phyloP scores from a whole-genome alignment of 2,797 vertebrate genomes.

The Prunella strophiata region DNA sequence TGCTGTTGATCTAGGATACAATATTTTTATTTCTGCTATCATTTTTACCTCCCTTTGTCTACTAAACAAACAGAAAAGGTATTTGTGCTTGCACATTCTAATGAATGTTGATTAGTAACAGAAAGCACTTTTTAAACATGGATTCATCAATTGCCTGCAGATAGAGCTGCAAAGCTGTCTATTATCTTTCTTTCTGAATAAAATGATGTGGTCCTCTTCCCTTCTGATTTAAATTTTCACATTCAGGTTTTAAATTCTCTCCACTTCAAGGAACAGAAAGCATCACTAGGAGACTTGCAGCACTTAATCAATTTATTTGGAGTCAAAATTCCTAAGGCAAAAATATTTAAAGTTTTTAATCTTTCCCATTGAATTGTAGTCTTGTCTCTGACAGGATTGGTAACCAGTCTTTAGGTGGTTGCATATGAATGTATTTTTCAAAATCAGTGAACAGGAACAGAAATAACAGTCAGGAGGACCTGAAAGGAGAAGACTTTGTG shows the following conservation, averaged over 20 bases:
- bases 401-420: neutral
- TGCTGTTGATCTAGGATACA: neutral
- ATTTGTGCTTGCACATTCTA: neutral
- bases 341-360: neutral
- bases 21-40: neutral
- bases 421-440: neutral
- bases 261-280: neutral
- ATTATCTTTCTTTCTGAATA: neutral
- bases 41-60: neutral
- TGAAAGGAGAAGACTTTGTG: neutral
- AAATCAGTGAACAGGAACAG: neutral
- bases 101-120: neutral
- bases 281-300: neutral
- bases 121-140: neutral
- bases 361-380: neutral
- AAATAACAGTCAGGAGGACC: neutral
- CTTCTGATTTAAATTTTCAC: neutral
- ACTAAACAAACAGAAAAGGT: neutral
- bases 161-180: neutral
- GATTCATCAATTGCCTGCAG: neutral
- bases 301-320: neutral
- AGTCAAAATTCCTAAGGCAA: neutral
- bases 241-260: neutral
- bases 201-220: neutral
- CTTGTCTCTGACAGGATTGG: neutral